These are phyloP conservation scores for Muntiacus muntjak DNA, from an alignment of 2,113 vertebrate species.

Conservation along the genomic window DNA sequence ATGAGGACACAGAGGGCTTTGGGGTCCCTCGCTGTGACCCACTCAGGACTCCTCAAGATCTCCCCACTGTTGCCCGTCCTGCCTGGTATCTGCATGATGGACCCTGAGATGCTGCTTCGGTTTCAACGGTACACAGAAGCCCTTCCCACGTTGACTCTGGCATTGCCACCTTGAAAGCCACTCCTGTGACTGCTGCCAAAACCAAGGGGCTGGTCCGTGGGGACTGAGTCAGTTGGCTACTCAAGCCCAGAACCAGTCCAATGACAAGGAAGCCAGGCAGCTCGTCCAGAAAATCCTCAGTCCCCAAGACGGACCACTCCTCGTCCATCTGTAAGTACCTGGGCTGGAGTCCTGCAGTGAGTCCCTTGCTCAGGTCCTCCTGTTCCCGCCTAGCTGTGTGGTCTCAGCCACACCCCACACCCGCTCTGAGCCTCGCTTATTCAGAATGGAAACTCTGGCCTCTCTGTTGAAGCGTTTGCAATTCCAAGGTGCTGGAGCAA, in stretches of 20 bases:
- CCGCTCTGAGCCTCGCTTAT: background rate
- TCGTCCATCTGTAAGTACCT: background rate
- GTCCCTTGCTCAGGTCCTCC: background rate
- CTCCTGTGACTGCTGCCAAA: background rate
- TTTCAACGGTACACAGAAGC: rapidly evolving
- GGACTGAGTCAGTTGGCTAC: background rate
- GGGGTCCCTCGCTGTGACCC: rapidly evolving
- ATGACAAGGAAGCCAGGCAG: background rate
- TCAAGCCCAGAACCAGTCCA: background rate
- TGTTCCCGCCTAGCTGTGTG: background rate
- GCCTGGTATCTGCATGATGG: background rate
- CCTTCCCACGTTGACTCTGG: background rate
- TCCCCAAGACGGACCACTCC: background rate
- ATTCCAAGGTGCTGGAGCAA: background rate
- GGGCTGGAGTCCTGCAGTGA: background rate
- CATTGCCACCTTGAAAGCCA: background rate
- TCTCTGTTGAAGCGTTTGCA: background rate
- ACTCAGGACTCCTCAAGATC: background rate
- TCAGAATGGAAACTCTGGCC: background rate
- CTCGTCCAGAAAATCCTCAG: background rate
- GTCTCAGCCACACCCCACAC: background rate
- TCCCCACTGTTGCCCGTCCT: background rate
- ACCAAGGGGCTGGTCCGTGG: background rate
- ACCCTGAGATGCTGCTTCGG: background rate
- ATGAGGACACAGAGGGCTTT: background rate